phyloP scores from a whole-genome alignment of 2,797 vertebrate genomes.

The Rhynchotus rufescens region DNA sequence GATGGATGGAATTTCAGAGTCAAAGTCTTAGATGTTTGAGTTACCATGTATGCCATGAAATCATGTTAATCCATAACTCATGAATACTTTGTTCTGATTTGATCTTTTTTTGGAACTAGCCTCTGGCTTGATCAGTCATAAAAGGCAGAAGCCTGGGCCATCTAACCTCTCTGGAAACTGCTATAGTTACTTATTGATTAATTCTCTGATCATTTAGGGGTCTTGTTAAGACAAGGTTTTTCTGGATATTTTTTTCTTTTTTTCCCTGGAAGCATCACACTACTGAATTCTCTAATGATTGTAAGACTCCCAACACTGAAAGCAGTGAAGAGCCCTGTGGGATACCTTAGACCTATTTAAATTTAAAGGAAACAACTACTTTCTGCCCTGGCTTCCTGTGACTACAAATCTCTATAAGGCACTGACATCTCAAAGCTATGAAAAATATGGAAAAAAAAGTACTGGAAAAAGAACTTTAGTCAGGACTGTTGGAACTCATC shows the following conservation, averaged over 20 bases:
- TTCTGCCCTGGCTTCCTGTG: neutral
- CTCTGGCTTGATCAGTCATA: neutral
- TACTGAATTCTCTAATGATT: neutral
- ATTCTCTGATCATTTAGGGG: rapidly evolving
- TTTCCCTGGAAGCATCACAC: neutral
- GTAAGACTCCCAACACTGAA: neutral
- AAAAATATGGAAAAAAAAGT: neutral
- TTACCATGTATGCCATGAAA: neutral
- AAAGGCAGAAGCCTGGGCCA: neutral
- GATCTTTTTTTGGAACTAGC: neutral
- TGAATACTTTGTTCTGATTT: neutral
- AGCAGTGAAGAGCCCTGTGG: neutral
- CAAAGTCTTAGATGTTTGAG: neutral
- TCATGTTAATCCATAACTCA: neutral
- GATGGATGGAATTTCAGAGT: neutral
- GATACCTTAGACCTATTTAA: neutral
- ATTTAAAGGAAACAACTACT: neutral
- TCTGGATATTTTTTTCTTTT: neutral
- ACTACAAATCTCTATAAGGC: neutral
- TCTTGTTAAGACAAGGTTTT: neutral
- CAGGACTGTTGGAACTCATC: neutral
- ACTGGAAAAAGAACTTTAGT: neutral
- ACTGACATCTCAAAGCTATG: neutral
- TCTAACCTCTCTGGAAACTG: neutral
- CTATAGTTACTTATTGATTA: neutral